Evolutionary conservation across 2,888 invertebrate species (phyloP), one percentile per base, ranked within the genome.

Genomic region (Caenorhabditis sp.): DNA sequence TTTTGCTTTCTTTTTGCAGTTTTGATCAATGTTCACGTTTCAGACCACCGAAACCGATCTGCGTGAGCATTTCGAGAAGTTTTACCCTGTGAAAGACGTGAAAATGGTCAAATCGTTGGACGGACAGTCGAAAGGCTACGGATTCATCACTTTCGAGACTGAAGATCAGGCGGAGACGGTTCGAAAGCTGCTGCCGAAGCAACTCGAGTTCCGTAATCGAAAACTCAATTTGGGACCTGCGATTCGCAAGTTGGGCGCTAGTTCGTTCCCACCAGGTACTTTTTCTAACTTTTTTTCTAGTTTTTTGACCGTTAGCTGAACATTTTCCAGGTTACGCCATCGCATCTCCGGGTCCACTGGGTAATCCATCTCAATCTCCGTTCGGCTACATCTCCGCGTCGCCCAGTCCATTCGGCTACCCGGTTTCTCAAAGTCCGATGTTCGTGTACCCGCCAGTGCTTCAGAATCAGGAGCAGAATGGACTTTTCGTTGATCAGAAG

Each of bases 81-180:
- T 92, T 89, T 96, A 97, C 67, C 95, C 95, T 62, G 93, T 94
- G 2, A 96, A 93, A 86, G 94, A 96, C 58, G 96, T 96, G 65
- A 96, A 98, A 93, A 97, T 98, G 87, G 97, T 98, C 86, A 95
- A 95, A 89, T 97, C 97, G 92, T 94, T 97, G 89, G 97, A 96
- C 84, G 97, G 97, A 3, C 96, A 97, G 22, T 97, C 97, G 84
- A 97, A 97, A 93, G 96, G 96, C 92, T 93, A 96, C 92, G 95
- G 95, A 60, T 95, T 95, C 92, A 95, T 95, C 47, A 95, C 95
- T 60, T 96, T 96, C 92, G 96, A 96, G 93, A 95, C 95, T 65
- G 96, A 96, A 92, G 95, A 96, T 90, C 96, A 96, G 93, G 96
- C 96, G 1, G 83, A 86, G n/a, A 74, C 58, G 8, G 78, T 87